Conservation (phyloP, 2,888 invertebrate genomes). For the Sesia apiformis region DNA sequence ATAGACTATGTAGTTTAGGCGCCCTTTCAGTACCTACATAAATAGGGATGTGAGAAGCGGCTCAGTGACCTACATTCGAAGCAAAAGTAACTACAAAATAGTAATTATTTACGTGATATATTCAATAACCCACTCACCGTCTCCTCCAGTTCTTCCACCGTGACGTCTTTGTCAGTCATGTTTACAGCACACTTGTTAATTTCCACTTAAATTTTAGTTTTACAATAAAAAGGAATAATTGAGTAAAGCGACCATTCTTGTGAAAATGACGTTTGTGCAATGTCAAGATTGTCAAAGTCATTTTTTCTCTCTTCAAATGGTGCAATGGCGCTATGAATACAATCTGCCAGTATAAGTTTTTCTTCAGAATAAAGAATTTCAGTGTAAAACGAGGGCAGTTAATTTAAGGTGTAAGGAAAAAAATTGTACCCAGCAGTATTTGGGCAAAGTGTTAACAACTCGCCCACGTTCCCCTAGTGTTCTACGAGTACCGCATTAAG, state of each 20-base stretch:
- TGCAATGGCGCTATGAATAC: no score
- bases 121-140: constrained; percentile 37
- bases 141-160: constrained; percentile 60
- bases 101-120: constrained; percentile 2
- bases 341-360: no score
- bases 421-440: no score
- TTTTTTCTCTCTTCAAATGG: not conserved
- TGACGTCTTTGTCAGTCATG: constrained; percentile 58
- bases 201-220: constrained; percentile 24
- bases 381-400: no score
- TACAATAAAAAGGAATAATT: constrained; percentile 19
- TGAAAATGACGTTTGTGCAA: constrained; percentile 17
- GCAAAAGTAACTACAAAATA: not conserved
- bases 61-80: constrained; percentile 41
- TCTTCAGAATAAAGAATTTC: no score
- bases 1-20: no score
- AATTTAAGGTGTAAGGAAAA: no score
- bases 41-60: constrained; percentile 24
- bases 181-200: constrained; percentile 20
- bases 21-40: not conserved
- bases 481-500: no score
- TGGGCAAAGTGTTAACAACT: no score
- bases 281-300: not conserved
- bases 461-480: no score
- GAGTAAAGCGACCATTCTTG: constrained; percentile 35